These are phyloP conservation scores for Autographa gamma DNA, from an alignment of 2,888 invertebrate genomes.

Conservation along the genomic window DNA sequence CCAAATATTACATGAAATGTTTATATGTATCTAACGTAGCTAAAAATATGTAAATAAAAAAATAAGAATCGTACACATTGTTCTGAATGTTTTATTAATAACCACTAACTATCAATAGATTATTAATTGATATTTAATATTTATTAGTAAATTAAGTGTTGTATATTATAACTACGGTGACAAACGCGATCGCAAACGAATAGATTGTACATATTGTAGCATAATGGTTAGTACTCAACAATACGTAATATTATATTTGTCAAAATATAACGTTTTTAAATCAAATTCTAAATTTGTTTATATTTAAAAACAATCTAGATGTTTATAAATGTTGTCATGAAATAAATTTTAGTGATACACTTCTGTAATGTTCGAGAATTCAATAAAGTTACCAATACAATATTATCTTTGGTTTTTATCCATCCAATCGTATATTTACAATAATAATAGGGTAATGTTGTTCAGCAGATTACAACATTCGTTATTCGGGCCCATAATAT, in stretches of 20 bases:
- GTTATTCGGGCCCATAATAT: too few relatives aligned
- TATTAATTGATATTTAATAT: not conserved
- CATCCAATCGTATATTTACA: not conserved
- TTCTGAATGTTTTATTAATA: too few relatives aligned
- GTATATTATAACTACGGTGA: not conserved
- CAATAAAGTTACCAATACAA: constrained; percentile 44
- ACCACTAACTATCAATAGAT: not conserved
- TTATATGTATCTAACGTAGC: too few relatives aligned
- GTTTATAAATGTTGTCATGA: not conserved
- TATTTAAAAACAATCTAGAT: constrained; percentile 1
- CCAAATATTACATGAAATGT: too few relatives aligned
- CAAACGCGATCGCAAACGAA: not conserved
- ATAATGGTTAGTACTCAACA: too few relatives aligned
- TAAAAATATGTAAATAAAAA: too few relatives aligned
- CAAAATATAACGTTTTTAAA: not conserved
- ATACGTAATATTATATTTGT: not conserved
- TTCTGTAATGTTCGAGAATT: constrained; percentile 19
- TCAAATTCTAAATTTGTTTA: not conserved
- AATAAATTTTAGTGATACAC: not conserved
- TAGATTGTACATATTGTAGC: not conserved
- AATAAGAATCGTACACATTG: too few relatives aligned
- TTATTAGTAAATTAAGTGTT: not conserved
- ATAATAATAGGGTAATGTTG: too few relatives aligned
- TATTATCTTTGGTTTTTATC: constrained; percentile 10
- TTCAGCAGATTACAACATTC: too few relatives aligned